phyloP scores from a whole-genome alignment of 2,113 vertebrate species.

The Australoheros scitulus region DNA sequence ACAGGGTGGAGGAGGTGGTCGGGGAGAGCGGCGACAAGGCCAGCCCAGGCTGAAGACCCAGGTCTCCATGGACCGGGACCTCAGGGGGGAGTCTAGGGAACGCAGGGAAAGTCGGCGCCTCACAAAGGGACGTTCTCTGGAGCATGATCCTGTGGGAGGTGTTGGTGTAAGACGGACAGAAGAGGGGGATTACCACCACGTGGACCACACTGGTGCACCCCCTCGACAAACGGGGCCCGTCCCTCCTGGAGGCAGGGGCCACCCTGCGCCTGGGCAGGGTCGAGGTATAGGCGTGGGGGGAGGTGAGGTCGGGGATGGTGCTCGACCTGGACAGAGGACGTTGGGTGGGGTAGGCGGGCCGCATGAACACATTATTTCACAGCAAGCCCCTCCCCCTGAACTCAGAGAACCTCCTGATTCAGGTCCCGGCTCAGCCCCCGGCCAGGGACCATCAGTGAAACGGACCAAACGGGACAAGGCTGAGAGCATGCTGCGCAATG shows the following conservation, averaged over 20 bases:
- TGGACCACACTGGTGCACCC: constrained; percentile 57
- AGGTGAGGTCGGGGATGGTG: constrained; percentile 28
- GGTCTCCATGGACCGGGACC: constrained; percentile 83
- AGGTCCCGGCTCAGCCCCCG: constrained; percentile 84
- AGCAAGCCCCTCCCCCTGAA: constrained; percentile 83
- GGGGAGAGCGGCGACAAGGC: constrained; percentile 82
- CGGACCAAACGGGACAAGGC: constrained; percentile 95
- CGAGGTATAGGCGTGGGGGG: constrained; percentile 21
- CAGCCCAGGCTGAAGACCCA: constrained; percentile 77
- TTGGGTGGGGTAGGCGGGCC: constrained; percentile 81
- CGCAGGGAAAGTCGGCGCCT: constrained; percentile 86
- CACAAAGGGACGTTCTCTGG: constrained; percentile 90
- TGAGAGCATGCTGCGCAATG: constrained; percentile 96
- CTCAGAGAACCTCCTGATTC: constrained; percentile 85
- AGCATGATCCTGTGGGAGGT: constrained; percentile 83
- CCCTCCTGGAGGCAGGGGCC: constrained; percentile 61
- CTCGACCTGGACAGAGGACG: constrained; percentile 73
- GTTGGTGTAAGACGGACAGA: constrained; percentile 82
- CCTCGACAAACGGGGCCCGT: constrained; percentile 57
- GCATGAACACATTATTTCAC: constrained; percentile 79
- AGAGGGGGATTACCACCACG: constrained; percentile 77
- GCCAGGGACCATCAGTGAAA: constrained; percentile 83
- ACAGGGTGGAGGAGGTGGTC: constrained; percentile 75
- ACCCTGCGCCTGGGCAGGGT: constrained; percentile 43
- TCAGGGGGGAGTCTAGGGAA: constrained; percentile 86